phyloP scores from a whole-genome alignment of 2,888 invertebrate genomes.

The Spisula solida region DNA sequence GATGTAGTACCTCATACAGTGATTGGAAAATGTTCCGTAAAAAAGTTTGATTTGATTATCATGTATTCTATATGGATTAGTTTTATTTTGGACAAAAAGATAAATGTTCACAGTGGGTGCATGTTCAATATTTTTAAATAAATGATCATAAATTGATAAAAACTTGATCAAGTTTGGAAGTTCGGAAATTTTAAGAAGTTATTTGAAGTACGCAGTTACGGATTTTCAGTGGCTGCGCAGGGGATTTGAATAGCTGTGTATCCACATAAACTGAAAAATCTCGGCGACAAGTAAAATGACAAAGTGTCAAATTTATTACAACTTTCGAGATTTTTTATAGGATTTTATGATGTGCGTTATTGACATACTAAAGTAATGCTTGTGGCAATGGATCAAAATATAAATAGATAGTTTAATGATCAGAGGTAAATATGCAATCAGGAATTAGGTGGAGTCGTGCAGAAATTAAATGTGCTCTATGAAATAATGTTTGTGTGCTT shows the following conservation, averaged over 20 bases:
- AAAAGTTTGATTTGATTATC: neutral
- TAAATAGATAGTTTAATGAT: neutral
- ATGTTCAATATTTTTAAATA: neutral
- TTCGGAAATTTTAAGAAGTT: neutral
- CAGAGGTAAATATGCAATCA: neutral
- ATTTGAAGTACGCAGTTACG: neutral
- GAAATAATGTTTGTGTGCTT: neutral
- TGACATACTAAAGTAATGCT: neutral
- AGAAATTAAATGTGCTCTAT: neutral
- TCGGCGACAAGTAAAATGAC: neutral
- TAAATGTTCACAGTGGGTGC: neutral
- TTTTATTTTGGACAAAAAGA: neutral
- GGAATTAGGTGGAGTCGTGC: slow-evolving; percentile 4
- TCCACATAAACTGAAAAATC: neutral
- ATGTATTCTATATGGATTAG: neutral
- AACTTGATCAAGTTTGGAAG: neutral
- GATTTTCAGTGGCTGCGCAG: neutral
- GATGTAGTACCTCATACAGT: neutral
- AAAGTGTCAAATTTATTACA: slow-evolving; percentile 17
- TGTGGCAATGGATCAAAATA: neutral
- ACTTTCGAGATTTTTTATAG: neutral
- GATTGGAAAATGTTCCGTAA: neutral
- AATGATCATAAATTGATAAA: slow-evolving; percentile 21
- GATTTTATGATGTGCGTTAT: neutral
- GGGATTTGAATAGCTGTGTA: slow-evolving; percentile 21